Evolutionary conservation across 2,888 invertebrate genomes (phyloP).

Genomic region (Papilio demoleus): DNA sequence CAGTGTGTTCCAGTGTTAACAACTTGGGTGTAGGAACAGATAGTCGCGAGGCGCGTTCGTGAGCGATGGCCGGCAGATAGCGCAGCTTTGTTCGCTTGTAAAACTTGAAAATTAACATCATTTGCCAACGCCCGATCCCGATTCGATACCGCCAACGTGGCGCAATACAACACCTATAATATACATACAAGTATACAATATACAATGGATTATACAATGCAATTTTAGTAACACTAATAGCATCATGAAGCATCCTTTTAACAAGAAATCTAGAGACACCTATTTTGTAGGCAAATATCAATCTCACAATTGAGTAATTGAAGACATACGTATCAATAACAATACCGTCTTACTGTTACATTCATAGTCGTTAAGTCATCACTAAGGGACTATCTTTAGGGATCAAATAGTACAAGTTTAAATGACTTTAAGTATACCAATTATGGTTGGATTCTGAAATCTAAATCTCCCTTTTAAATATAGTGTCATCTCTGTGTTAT

Average conservation of each 20-base stretch:
- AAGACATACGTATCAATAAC: no score
- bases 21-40: constrained; percentile 39
- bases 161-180: not conserved
- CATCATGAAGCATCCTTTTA: not conserved
- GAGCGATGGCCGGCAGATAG: constrained; percentile 75
- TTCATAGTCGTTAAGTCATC: no score
- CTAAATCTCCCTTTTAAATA: no score
- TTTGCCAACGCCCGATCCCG: constrained; percentile 79
- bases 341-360: no score
- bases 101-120: constrained; percentile 82
- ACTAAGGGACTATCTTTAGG: no score
- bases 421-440: no score
- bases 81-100: constrained; percentile 79
- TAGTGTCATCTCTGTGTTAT: no score
- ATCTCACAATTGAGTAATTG: no score
- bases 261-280: no score
- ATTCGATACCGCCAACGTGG: constrained; percentile 58
- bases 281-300: no score
- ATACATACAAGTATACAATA: constrained; percentile 20
- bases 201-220: not conserved
- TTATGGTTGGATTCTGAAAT: no score
- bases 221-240: not conserved
- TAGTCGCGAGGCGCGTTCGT: constrained; percentile 69
- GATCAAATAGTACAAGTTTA: no score
- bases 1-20: not conserved